A percentile compares a stretch with the other conserved stretches of the same genome.
Conservation (phyloP, 2,888 invertebrate species). For the Pecten maximus region DNA sequence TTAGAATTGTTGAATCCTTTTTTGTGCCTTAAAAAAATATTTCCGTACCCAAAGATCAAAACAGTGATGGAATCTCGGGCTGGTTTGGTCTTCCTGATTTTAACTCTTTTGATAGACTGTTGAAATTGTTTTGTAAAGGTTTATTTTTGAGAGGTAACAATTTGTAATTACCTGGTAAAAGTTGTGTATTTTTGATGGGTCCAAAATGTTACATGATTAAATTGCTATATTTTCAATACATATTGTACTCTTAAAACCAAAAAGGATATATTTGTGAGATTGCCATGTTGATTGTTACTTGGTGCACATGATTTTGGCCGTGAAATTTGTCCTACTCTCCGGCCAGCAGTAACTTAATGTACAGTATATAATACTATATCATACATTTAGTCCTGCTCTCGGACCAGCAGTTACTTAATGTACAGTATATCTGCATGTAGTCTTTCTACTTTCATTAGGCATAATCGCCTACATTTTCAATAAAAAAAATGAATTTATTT, state of each 20-base stretch:
- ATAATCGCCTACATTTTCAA: slow-evolving; percentile 18
- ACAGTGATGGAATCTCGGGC: background rate
- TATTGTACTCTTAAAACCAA: background rate
- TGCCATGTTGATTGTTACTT: background rate
- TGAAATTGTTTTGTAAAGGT: background rate
- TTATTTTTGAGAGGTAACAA: background rate
- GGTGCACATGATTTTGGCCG: background rate
- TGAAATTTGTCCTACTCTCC: background rate
- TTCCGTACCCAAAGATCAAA: background rate
- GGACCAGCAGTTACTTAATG: background rate
- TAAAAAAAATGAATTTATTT: background rate
- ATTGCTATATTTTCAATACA: background rate
- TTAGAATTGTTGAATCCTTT: background rate
- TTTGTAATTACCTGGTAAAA: background rate
- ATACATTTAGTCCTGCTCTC: background rate
- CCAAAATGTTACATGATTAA: background rate
- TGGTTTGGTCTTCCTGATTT: background rate
- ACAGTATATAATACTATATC: slow-evolving; percentile 19
- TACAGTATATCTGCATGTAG: slow-evolving; percentile 35
- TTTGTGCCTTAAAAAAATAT: background rate
- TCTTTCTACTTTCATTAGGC: slow-evolving; percentile 16
- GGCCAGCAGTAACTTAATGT: background rate
- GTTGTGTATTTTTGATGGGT: background rate
- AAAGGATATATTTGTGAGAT: background rate
- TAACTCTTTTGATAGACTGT: background rate